Evolutionary conservation across 2,113 vertebrate genomes (phyloP).

Genomic region (Piliocolobus tephrosceles): DNA sequence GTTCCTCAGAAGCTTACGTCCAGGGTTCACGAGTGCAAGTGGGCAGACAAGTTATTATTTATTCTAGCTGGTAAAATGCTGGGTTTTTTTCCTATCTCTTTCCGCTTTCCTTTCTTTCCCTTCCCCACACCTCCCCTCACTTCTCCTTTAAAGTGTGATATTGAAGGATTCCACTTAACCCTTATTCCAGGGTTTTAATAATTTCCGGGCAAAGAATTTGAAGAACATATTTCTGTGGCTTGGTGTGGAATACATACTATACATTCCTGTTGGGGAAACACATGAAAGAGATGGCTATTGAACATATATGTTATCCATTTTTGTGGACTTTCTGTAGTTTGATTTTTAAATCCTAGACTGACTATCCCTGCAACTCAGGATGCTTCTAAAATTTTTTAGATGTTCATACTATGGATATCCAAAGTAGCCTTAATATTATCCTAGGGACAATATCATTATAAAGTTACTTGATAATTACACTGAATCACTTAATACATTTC

Average conservation of each 20-base stretch:
- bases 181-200: slow-evolving; percentile 34
- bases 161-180: background rate
- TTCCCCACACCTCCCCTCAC: background rate
- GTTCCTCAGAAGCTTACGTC: background rate
- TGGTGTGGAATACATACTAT: slow-evolving; percentile 28
- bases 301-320: background rate
- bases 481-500: background rate
- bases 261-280: slow-evolving; percentile 13
- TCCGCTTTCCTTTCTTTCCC: background rate
- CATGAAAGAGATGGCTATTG: background rate
- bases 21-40: background rate
- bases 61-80: background rate
- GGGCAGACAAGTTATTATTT: background rate
- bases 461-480: background rate
- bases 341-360: background rate
- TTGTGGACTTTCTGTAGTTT: background rate
- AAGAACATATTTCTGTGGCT: slow-evolving; percentile 43
- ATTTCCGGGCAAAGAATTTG: slow-evolving; percentile 57
- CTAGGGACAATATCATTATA: background rate
- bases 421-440: background rate
- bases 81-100: background rate
- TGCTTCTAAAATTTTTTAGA: background rate
- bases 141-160: background rate
- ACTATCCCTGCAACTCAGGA: background rate
- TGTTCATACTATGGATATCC: background rate